Evolutionary conservation across 2,888 invertebrate genomes (phyloP).

Genomic region (Tolmerus cingulatus): DNA sequence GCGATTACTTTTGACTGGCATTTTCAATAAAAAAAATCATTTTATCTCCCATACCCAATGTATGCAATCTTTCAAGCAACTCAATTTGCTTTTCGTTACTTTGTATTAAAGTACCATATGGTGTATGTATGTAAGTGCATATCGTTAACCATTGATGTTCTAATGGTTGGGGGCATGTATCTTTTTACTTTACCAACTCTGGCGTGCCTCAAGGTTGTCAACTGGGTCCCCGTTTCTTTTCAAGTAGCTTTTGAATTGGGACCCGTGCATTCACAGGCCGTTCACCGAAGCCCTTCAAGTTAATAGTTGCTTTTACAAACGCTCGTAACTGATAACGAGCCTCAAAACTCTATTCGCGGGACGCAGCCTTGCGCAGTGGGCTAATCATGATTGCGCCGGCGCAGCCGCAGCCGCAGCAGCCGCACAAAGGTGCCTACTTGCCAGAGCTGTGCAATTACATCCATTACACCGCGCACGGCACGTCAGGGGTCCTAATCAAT

Average conservation of each 20-base stretch:
- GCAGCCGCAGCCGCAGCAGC: not conserved
- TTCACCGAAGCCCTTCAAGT: not conserved
- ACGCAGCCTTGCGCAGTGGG: not conserved
- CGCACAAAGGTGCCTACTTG: not conserved
- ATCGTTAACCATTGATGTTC: too few species aligned
- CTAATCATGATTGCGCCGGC: not conserved
- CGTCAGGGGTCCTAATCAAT: not conserved
- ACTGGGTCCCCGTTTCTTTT: not conserved
- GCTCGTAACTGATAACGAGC: not conserved
- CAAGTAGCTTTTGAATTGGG: not conserved
- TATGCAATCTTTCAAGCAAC: too few species aligned
- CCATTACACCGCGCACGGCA: not conserved
- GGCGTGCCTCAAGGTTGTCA: not conserved
- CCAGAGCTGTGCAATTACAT: not conserved
- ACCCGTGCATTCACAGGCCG: not conserved
- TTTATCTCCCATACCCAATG: too few species aligned
- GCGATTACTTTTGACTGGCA: too few species aligned
- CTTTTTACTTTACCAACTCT: not conserved
- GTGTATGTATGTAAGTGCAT: too few species aligned
- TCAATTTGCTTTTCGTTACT: too few species aligned
- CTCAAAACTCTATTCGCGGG: not conserved
- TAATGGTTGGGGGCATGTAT: too few species aligned
- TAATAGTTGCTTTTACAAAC: not conserved
- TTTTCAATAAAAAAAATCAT: too few species aligned
- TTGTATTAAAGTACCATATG: too few species aligned